Base-by-base conservation (phyloP, 2,113 vertebrate species). In the Amazona guildingii region DNA sequence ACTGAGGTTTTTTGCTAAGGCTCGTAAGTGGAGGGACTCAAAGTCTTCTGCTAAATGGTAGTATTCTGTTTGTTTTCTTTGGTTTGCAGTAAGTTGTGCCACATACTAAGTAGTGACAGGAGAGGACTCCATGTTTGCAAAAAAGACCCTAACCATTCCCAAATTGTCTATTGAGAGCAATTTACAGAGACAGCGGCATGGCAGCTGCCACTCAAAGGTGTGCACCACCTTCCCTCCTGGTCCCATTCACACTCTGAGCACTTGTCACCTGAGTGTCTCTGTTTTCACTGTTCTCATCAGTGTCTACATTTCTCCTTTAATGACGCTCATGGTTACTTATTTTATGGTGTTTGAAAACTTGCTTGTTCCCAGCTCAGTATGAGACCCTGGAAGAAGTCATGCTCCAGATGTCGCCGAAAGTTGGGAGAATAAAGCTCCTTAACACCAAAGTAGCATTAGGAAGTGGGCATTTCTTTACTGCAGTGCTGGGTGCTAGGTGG, bases 321-420 rank as follows among this genome's bases (percentile, higher is more conserved):
- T 21, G 17, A 15, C 15, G 74, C 4, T 52, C 66, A 21, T 6
- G 19, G 25, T 9, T 91, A 28, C 6, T 37, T n/a, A 9, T 64
- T 79, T 87, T 48, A 25, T 8, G 17, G n/a, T 15, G 3, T 61
- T 68, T 75, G 55, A 72, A 3, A 41, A 33, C 39, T 76, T 55
- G 4, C 16, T 89, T 61, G 19, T 49, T 44, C 11, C 8, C 13
- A 6, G 1, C 10, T 64, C 13, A 29, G 7, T 37, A 33, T 0
- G 1, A 64, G 29, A 61, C 11, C 12, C 19, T 72, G 43, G 20
- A 90, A 95, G 39, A 75, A 87, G 27, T 25, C 0, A 0, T 39
- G 17, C 5, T 51, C 4, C 13, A 66, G 33, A 33, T 15, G 33
- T 35, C 57, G 35, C 13, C 6, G 6, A 57, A 57, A 57, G 55